Base-by-base conservation (phyloP, 2,113 vertebrate genomes). In the Poecilia latipinna region DNA sequence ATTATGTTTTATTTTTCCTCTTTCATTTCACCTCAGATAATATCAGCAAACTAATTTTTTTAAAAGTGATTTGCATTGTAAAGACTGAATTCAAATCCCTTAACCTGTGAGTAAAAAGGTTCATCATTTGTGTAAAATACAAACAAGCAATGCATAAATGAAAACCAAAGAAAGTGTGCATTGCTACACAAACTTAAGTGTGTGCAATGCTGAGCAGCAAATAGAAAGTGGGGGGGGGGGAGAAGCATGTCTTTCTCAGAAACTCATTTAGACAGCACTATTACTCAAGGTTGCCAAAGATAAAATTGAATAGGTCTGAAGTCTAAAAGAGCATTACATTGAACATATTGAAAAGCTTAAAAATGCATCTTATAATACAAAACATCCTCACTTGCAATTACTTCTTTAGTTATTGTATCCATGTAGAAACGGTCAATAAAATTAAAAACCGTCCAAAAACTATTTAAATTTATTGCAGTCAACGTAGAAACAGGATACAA, bases 281-380 rank as follows among this genome's bases (percentile, higher is more conserved):
- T 12, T 61, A 48, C 62, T 75, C 54, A 72, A 82, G 70, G 82
- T 57, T 79, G 61, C 12, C 57, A 35, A 24, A 32, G 31, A 70
- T 19, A 28, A 42, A 57, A 75, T 2, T 75, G 54, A 70, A 72
- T 26, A 37, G 62, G 70, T 63, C 31, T 48, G 11, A 65, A n/a
- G 37, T 42, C 35, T 26, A 19, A 17, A 33, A 70, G 17, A 68
- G 24, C 24, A 70, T 61, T 42, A 32, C 26, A 63, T n/a, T 28
- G 48, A 71, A 54, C 44, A n/a, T 5, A 79, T 12, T 22, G 7
- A 71, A 54, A 31, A 66, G 15, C 28, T 32, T n/a, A 60, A 17
- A 3, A 8, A 69, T 32, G 29, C 12, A 63, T 67, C 32, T 75
- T 29, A 3, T 70, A 22, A 65, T 12, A 29, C 1, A 4, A 15